phyloP scores from a whole-genome alignment of 2,797 vertebrate genomes.

The Takifugu rubripes region DNA sequence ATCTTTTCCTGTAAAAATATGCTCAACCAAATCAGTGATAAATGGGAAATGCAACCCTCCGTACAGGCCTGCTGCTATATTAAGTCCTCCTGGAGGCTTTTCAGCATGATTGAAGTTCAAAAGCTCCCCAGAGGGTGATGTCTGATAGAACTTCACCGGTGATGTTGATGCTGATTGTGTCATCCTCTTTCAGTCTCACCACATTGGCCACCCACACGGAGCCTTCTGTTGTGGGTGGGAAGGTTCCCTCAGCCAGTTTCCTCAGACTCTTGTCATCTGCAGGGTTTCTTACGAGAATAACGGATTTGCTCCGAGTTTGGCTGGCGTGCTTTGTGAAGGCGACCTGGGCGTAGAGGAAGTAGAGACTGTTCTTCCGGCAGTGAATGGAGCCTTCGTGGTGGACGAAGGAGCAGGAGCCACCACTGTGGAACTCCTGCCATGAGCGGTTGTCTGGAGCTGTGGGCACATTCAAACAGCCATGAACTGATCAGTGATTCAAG shows the following conservation, averaged over 20 bases:
- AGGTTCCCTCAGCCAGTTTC: constrained; percentile 22
- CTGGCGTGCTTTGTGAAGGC: constrained; percentile 4
- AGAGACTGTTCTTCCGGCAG: constrained; percentile 7
- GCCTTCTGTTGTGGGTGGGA: neutral
- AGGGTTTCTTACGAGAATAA: constrained; percentile 36
- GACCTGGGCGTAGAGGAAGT: constrained; percentile 62
- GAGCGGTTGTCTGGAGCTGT: accelerated
- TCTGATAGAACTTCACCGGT: accelerated
- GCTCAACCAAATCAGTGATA: no score
- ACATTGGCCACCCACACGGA: constrained; percentile 50
- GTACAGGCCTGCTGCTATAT: no score
- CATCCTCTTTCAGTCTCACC: constrained; percentile 9
- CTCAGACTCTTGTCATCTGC: accelerated
- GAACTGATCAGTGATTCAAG: no score
- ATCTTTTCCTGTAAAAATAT: no score
- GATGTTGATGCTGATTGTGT: constrained; percentile 46
- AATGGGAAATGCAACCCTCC: no score
- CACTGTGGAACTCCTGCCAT: neutral
- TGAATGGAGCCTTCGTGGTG: constrained; percentile 24
- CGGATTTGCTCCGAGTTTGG: accelerated
- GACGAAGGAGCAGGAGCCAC: constrained; percentile 12
- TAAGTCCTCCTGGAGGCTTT: neutral
- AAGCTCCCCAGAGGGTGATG: constrained; percentile 63
- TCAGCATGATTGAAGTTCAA: constrained; percentile 28
- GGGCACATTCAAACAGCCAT: neutral